phyloP scores from a whole-genome alignment of 2,888 invertebrate genomes.

The Apodemia hepburni region DNA sequence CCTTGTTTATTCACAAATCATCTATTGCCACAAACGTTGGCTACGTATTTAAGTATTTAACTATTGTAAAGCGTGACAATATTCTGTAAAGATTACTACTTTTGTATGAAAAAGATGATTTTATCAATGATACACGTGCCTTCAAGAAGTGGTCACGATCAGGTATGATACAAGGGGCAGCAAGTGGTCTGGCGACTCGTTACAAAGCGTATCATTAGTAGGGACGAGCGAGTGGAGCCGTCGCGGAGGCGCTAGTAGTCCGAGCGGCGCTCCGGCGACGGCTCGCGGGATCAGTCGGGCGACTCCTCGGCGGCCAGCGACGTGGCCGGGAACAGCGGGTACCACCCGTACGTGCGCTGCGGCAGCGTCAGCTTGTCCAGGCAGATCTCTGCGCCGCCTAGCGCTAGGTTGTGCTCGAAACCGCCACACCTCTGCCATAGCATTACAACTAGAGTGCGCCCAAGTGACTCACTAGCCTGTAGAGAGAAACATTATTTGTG shows the following conservation, averaged over 20 bases:
- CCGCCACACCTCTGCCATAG: conserved; percentile 95
- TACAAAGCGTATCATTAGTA: conserved; percentile 11
- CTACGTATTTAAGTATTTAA: conserved; percentile 5
- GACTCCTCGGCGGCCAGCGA: conserved; percentile 85
- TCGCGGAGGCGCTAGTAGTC: conserved; percentile 57
- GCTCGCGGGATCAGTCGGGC: conserved; percentile 76
- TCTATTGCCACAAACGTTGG: conserved; percentile 2
- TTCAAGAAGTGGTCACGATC: background rate
- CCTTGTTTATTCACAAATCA: conserved; percentile 15
- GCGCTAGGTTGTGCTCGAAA: conserved; percentile 88
- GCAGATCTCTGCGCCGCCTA: conserved; percentile 93
- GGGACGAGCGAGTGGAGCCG: conserved; percentile 42
- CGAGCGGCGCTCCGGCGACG: conserved; percentile 73
- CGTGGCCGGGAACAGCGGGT: conserved; percentile 93
- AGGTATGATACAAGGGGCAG: conserved; percentile 1
- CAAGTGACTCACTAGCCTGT: conserved; percentile 87
- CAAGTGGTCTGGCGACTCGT: conserved; percentile 7
- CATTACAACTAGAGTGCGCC: conserved; percentile 92
- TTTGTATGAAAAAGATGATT: background rate
- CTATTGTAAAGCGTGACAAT: conserved; percentile 13
- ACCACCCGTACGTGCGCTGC: conserved; percentile 93
- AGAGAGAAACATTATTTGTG: no score
- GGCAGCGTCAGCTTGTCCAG: conserved; percentile 90
- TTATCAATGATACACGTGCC: background rate
- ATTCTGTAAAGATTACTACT: conserved; percentile 1